Conservation (phyloP, 1,140 invertebrate species). For the Cherax quadricarinatus region DNA sequence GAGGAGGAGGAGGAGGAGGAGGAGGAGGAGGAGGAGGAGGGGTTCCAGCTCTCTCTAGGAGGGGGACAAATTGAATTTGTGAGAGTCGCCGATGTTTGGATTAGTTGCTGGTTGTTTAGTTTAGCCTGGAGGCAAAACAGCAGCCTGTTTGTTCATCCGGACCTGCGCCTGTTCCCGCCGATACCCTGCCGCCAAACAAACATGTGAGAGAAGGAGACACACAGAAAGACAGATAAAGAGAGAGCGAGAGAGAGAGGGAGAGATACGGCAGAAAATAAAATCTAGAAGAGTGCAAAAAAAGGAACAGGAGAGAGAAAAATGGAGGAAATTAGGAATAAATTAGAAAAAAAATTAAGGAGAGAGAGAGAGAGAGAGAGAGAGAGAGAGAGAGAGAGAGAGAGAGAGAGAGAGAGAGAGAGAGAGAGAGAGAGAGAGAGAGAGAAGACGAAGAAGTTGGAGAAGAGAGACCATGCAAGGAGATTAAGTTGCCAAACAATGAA, state of each 20-base stretch:
- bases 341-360: background rate
- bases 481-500: too few species aligned
- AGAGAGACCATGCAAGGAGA: too few species aligned
- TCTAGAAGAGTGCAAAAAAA: background rate
- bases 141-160: slow-evolving; percentile 72
- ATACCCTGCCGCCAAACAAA: slow-evolving; percentile 69
- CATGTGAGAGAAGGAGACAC: slow-evolving; percentile 55
- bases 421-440: slow-evolving; percentile 39
- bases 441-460: too few species aligned
- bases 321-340: background rate
- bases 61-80: slow-evolving; percentile 73
- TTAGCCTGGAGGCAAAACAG: slow-evolving; percentile 73
- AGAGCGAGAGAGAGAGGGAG: slow-evolving; percentile 37
- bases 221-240: slow-evolving; percentile 41
- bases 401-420: slow-evolving; percentile 33
- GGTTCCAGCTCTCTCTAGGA: slow-evolving; percentile 50
- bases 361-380: slow-evolving; percentile 1
- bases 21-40: background rate
- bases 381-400: slow-evolving; percentile 39
- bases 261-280: background rate
- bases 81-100: slow-evolving; percentile 73
- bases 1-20: too few species aligned
- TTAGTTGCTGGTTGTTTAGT: slow-evolving; percentile 73
- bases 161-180: slow-evolving; percentile 71
- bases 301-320: background rate